Base-by-base conservation (phyloP, 2,797 vertebrate genomes). In the Amblyraja radiata region DNA sequence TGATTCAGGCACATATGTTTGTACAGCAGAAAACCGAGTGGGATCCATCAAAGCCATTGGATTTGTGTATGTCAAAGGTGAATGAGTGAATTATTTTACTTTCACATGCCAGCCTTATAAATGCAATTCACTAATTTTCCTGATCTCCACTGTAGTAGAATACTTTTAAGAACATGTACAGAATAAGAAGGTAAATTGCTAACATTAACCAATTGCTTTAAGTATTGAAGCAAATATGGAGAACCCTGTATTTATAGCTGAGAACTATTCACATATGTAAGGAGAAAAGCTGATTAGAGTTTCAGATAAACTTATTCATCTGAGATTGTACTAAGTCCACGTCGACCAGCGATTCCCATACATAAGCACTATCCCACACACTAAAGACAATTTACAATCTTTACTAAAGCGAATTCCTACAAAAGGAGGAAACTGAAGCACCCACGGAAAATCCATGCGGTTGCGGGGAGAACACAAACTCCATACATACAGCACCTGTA, bases 31-130 rank as follows among this genome's bases (percentile, higher is more conserved):
- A 95, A 99, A 99, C 95, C 94, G 77, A 0, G 97, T 98, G 36
- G 98, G 98, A 94, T 97, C 96, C 93, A 96, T 99, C 94, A 99
- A 97, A 95, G 98, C 98, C 1, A 95, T 98, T 94, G 98, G 97
- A 39, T 98, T 97, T 68, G 98, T 99, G 76, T 97, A 97, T 13
- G 97, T 99, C 94, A 99, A 98, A 98, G 99, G 99, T 99, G 28
- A 92, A 54, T 54, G 76, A 9, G 36, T 65, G 68, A 28, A 54
- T n/a, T 76, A 18, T n/a, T 76, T 74, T 74, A 16, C 18, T 78
- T 80, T 14, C 79, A 63, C 16, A 25, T 0, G 6, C 76, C 39
- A 18, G 16, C 23, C 58, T 54, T 54, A 10, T 88, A 14, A 88
- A 18, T 61, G 36, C 36, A 58, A 16, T 32, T 83, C 79, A 32